Evolutionary conservation across 1,140 invertebrate species (phyloP).

Genomic region (Penaeus vannamei): DNA sequence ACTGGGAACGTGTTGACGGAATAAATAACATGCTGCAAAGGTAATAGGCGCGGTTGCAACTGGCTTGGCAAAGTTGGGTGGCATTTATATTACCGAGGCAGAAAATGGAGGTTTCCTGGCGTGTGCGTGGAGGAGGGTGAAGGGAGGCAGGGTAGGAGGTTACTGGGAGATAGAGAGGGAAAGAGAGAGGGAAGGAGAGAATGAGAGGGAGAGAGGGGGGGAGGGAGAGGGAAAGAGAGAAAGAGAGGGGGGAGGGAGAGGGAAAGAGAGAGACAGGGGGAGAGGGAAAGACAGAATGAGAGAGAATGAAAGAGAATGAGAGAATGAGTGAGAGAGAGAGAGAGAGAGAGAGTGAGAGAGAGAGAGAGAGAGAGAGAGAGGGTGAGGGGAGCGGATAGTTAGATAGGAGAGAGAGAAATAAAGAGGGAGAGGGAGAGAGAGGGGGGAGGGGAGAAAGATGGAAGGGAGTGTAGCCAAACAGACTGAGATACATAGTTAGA

Average conservation of each 20-base stretch:
- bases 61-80: too few species aligned
- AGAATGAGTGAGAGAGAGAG: slow-evolving; percentile 1
- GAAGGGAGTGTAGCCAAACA: neutral
- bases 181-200: neutral
- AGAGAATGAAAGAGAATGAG: neutral
- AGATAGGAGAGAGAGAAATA: too few species aligned
- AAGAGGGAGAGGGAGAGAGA: neutral
- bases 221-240: neutral
- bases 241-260: neutral
- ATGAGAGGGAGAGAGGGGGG: neutral
- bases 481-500: neutral
- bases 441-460: neutral
- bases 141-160: neutral
- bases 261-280: neutral
- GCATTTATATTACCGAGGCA: neutral
- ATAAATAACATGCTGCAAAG: too few species aligned
- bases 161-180: neutral
- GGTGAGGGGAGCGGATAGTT: too few species aligned
- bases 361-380: neutral
- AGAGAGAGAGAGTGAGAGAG: neutral
- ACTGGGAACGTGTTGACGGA: too few species aligned
- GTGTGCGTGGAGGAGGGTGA: neutral
- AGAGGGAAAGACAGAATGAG: neutral
- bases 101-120: neutral
- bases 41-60: too few species aligned